Base-by-base conservation (phyloP, 2,797 vertebrate genomes). In the Melanotaenia boesemani region DNA sequence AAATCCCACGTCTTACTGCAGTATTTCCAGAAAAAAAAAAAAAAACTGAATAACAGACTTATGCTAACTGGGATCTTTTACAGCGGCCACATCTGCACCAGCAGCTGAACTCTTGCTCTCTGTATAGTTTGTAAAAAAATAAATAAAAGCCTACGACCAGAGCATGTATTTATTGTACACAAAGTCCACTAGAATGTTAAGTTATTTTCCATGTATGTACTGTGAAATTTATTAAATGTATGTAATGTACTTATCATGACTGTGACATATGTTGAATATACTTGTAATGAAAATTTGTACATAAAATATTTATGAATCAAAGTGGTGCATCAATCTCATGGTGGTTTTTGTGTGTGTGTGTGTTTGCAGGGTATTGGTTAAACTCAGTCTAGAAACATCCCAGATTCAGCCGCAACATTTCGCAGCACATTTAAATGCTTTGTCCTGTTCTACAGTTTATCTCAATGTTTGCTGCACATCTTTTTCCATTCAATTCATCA, bases 81-180 rank as follows among this genome's bases (percentile, higher is more conserved):
- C 62, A 59, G 18, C 22, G 76, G 71, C 63, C 64, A 62, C 73
- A 32, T 34, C 74, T 79, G 81, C 48, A 59, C 70, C 34, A 59
- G 83, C 79, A 76, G 39, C 79, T 76, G 60, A 85, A 77, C 83
- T 85, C 84, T 87, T 83, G 85, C 86, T 86, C 79, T 88, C 59
- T 70, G 56, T 80, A 85, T 67, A 70, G 75, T 91, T 76, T 89
- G 67, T 89, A 58, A 76, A 84, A n/a, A 18, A 26, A 48, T 39
- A 36, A 36, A 36, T 36, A 34, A 82, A 75, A 64, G 67, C 76
- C 64, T 68, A 81, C 0, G 46, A 80, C 16, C 61, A 71, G 82
- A 90, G 93, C 93, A 93, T 94, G 93, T 91, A 89, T 89, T 89
- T 91, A 93, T 73, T 93, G 91, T 93, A 89, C 63, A 90, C 81